Evolutionary conservation across 2,113 vertebrate species (phyloP).

Genomic region (Ceyx cyanopectus): DNA sequence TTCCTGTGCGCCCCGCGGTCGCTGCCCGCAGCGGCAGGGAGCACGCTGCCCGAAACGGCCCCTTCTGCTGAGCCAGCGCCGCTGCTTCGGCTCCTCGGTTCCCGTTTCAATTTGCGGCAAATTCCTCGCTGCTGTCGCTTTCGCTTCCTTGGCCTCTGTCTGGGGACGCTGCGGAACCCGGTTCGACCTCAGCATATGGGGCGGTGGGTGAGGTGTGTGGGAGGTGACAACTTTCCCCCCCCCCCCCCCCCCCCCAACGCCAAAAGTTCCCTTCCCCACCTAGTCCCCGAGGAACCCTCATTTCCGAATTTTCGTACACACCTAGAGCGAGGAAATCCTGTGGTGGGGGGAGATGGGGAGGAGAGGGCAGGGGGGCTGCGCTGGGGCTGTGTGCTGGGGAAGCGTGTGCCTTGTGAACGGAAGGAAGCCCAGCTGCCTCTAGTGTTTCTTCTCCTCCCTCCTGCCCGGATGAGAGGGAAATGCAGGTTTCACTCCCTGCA

Average conservation of each 20-base stretch:
- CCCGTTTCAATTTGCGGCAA: neutral
- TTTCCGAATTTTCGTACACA: slow-evolving; percentile 35
- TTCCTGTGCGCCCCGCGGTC: neutral
- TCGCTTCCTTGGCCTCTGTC: neutral
- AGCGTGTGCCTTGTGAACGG: neutral
- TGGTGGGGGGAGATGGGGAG: neutral
- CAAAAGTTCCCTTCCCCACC: slow-evolving; percentile 21
- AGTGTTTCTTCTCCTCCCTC: neutral
- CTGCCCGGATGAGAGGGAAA: neutral
- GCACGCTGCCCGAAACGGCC: neutral
- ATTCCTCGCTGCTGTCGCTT: neutral
- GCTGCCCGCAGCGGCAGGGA: neutral
- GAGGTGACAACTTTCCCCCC: neutral
- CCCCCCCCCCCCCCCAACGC: neutral
- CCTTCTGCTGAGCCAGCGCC: slow-evolving; percentile 1
- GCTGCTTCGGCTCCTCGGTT: neutral
- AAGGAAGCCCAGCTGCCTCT: slow-evolving; percentile 26
- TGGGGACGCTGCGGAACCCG: neutral
- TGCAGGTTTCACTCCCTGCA: neutral
- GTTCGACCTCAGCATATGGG: accelerated
- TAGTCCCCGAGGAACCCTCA: slow-evolving; percentile 19
- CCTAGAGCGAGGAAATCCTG: slow-evolving; percentile 66
- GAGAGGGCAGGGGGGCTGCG: neutral
- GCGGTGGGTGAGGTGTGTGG: neutral
- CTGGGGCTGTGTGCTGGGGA: neutral